phyloP scores from a whole-genome alignment of 2,797 vertebrate genomes.

The Podargus strigoides region DNA sequence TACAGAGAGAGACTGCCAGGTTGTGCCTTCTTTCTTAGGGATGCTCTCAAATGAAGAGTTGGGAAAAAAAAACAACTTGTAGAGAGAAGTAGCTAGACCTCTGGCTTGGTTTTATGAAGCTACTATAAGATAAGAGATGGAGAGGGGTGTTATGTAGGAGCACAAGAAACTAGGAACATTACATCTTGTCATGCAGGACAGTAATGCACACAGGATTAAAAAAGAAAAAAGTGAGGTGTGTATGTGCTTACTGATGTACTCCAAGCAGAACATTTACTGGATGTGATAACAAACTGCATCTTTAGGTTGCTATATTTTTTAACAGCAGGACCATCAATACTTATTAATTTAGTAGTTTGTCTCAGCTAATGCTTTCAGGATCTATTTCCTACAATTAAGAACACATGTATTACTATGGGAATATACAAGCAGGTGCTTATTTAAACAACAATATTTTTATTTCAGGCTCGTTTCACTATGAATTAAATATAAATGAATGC shows the following conservation, averaged over 20 bases:
- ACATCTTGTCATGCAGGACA: background rate
- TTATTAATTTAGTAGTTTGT: background rate
- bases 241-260: background rate
- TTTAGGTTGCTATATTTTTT: background rate
- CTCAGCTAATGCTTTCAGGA: background rate
- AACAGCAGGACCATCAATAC: background rate
- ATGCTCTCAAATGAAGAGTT: background rate
- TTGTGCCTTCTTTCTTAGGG: background rate
- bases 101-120: background rate
- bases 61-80: background rate
- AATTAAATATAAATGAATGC: constrained; percentile 10
- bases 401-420: background rate
- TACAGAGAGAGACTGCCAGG: background rate
- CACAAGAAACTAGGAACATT: background rate
- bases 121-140: background rate
- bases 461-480: background rate
- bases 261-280: background rate
- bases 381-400: background rate
- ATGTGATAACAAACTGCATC: background rate
- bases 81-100: background rate
- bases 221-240: background rate
- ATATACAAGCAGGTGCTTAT: background rate
- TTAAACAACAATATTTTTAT: background rate
- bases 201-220: background rate
- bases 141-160: background rate